phyloP scores from a whole-genome alignment of 2,888 invertebrate genomes.

The Merodon equestris region DNA sequence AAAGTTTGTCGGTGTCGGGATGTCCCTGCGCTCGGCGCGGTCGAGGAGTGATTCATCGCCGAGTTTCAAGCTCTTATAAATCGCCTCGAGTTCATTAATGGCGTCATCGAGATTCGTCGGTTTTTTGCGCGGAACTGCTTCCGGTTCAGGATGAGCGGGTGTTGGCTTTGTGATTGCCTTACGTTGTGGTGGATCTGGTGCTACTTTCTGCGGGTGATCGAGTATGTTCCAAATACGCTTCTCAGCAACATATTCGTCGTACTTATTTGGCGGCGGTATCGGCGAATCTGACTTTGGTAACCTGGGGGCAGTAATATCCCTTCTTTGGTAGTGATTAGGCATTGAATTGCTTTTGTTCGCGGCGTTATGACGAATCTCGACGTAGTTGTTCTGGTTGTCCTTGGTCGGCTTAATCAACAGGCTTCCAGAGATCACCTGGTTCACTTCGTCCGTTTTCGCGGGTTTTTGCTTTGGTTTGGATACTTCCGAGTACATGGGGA shows the following conservation, averaged over 20 bases:
- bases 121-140: conserved; percentile 79
- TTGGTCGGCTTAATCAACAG: conserved; percentile 75
- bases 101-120: conserved; percentile 92
- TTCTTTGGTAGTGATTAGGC: conserved; percentile 77
- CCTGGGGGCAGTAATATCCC: conserved; percentile 40
- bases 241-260: conserved; percentile 78
- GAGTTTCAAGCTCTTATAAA: conserved; percentile 91
- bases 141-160: conserved; percentile 71
- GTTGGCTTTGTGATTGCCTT: conserved; percentile 68
- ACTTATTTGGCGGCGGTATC: conserved; percentile 75
- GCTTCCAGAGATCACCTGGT: conserved; percentile 75
- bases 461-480: conserved; percentile 73
- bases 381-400: conserved; percentile 72
- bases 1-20: conserved; percentile 76
- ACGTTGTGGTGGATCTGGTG: conserved; percentile 74
- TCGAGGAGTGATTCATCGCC: conserved; percentile 85
- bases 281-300: conserved; percentile 64
- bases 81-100: conserved; percentile 92
- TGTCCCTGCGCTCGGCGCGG: conserved; percentile 87
- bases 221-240: conserved; percentile 73
- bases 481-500: conserved; percentile 77
- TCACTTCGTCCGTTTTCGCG: conserved; percentile 68
- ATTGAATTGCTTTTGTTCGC: conserved; percentile 76
- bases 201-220: conserved; percentile 55
- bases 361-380: conserved; percentile 74